These are phyloP conservation scores for Percopsis transmontana DNA, from an alignment of 2,113 vertebrate species.

Conservation along the genomic window DNA sequence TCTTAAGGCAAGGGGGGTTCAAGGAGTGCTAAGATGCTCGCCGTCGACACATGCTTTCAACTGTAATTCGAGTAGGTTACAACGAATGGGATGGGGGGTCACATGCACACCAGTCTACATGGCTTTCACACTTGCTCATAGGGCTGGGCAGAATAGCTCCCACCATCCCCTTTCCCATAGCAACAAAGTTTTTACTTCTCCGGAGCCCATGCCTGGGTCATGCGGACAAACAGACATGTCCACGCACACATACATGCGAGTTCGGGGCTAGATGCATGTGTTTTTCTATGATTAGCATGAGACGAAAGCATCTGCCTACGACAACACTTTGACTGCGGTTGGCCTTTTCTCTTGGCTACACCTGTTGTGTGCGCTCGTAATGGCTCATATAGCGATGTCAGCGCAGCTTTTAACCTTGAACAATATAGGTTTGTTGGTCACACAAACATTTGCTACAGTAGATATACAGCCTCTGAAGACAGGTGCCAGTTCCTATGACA, in stretches of 20 bases:
- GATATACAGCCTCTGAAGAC: not conserved
- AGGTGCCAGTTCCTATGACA: slow-evolving; percentile 42
- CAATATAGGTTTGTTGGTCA: not conserved
- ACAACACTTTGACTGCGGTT: slow-evolving; percentile 24
- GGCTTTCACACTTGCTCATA: slow-evolving; percentile 57
- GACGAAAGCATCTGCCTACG: slow-evolving; percentile 24
- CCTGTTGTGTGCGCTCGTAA: slow-evolving; percentile 23
- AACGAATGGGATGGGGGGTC: slow-evolving; percentile 31
- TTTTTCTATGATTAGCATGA: not conserved
- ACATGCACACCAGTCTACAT: slow-evolving; percentile 47
- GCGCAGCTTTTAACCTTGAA: slow-evolving; percentile 6
- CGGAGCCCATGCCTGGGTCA: slow-evolving; percentile 8
- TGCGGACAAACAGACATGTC: not conserved
- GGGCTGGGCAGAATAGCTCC: slow-evolving; percentile 43
- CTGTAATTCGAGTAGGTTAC: slow-evolving; percentile 72
- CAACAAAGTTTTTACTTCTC: slow-evolving; percentile 32
- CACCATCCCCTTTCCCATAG: slow-evolving; percentile 36
- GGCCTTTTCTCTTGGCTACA: slow-evolving; percentile 43
- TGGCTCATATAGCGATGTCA: not conserved
- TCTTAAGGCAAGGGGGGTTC: slow-evolving; percentile 27
- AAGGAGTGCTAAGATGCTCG: slow-evolving; percentile 55
- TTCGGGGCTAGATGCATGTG: not conserved
- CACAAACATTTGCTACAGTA: not conserved
- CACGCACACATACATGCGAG: not conserved
- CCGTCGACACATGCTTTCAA: slow-evolving; percentile 48